Conservation (phyloP, 2,888 invertebrate genomes). For the Stenurella melanura region DNA sequence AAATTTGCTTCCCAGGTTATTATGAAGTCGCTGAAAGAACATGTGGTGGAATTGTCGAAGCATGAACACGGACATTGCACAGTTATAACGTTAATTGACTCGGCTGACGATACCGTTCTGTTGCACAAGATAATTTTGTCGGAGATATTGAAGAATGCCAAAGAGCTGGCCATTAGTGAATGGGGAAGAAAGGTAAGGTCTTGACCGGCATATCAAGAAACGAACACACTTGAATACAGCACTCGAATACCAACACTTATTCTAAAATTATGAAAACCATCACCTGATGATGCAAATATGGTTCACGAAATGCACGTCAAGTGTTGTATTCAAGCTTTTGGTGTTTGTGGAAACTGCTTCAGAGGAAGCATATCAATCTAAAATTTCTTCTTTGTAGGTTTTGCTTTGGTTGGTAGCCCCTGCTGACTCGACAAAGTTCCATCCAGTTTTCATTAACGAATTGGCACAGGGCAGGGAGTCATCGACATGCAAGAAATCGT, state of each 20-base stretch:
- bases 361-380: background rate
- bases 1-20: slow-evolving; percentile 77
- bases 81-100: slow-evolving; percentile 88
- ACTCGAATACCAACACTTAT: too few relatives aligned
- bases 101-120: slow-evolving; percentile 94
- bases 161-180: slow-evolving; percentile 83
- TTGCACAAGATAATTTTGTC: slow-evolving; percentile 87
- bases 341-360: too few relatives aligned
- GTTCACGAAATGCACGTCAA: too few relatives aligned
- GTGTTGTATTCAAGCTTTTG: too few relatives aligned
- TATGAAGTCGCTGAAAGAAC: slow-evolving; percentile 91
- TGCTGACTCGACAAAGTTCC: slow-evolving; percentile 86
- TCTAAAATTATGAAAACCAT: too few relatives aligned
- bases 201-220: background rate
- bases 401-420: slow-evolving; percentile 91
- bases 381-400: slow-evolving; percentile 71
- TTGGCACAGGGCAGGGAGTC: slow-evolving; percentile 85
- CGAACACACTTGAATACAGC: too few relatives aligned
- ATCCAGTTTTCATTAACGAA: slow-evolving; percentile 85
- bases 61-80: slow-evolving; percentile 93
- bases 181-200: slow-evolving; percentile 86
- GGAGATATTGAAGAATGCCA: slow-evolving; percentile 80
- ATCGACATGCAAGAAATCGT: slow-evolving; percentile 84
- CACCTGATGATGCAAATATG: too few relatives aligned
- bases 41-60: slow-evolving; percentile 84